Evolutionary conservation across 2,113 vertebrate species (phyloP), one percentile per base, ranked within the genome.

Genomic region (Peucedramus taeniatus): DNA sequence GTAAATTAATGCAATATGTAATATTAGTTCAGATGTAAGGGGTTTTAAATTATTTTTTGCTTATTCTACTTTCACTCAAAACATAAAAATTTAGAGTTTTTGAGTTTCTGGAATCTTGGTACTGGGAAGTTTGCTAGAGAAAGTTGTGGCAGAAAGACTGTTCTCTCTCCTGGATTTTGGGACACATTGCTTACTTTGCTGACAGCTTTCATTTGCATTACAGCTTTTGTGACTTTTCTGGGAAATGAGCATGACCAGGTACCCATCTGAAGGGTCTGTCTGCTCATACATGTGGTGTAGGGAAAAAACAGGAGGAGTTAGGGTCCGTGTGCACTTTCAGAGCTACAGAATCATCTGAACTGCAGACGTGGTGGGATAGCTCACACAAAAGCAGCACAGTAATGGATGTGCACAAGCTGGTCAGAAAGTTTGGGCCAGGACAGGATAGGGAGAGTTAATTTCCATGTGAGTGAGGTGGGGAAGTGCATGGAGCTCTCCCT

Each of bases 141-240:
- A 63, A 70, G 22, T 26, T 59, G 3, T 59, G 42, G 53, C 21
- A 23, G 24, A 49, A 61, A 53, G 50, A n/a, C 42, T 0, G 0
- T 51, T 71, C 17, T 63, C 7, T 75, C 10, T 11, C 15, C 9
- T 63, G n/a, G 37, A 17, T 28, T 7, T 44, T 27, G 17, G 24
- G 66, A 71, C 56, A 37, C 6, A 18, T 15, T 50, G 39, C 15
- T 75, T 50, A 5, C 14, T 64, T 83, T 88, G 22, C 54, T 53
- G 13, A 15, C 7, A 50, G 60, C 22, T 82, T 75, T 51, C 42
- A 15, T 24, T 76, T 68, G 28, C 40, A 27, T 60, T 54, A n/a
- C 9, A 42, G 9, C 11, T 88, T 85, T 85, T 8, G 2, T 31
- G 19, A 6, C 9, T 78, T 60, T 66, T 47, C 40, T 54, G 50